These are phyloP conservation scores for Craniophora ligustri DNA, from an alignment of 2,888 invertebrate species.

Conservation along the genomic window DNA sequence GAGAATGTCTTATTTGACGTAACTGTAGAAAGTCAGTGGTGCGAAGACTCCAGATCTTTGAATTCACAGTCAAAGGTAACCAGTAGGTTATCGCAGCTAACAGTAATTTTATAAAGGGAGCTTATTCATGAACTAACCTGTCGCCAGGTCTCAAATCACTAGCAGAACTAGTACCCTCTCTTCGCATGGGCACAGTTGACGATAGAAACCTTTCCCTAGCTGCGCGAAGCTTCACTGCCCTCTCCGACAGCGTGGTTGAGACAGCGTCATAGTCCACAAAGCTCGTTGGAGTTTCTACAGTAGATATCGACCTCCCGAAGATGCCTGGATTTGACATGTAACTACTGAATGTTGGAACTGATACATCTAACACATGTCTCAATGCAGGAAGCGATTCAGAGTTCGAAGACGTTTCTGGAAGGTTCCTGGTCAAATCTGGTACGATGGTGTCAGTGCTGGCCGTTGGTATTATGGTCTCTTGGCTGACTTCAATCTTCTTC, in stretches of 20 bases:
- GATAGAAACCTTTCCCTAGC: slow-evolving; percentile 93
- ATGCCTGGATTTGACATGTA: slow-evolving; percentile 67
- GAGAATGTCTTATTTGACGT: no score
- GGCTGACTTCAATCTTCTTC: slow-evolving; percentile 69
- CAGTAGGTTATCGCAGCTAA: no score
- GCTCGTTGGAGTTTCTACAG: slow-evolving; percentile 62
- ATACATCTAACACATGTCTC: slow-evolving; percentile 74
- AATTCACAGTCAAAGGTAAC: no score
- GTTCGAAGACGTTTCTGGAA: slow-evolving; percentile 55
- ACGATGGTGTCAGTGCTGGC: slow-evolving; percentile 81
- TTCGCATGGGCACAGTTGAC: slow-evolving; percentile 79
- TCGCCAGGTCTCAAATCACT: slow-evolving; percentile 81
- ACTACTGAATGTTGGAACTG: slow-evolving; percentile 72
- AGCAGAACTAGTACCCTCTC: slow-evolving; percentile 82
- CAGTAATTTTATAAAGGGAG: no score
- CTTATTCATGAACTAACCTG: slow-evolving; percentile 66
- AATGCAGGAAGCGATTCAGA: slow-evolving; percentile 62
- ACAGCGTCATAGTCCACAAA: slow-evolving; percentile 62
- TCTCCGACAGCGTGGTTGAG: slow-evolving; percentile 77
- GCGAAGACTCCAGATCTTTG: no score
- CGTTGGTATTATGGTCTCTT: slow-evolving; percentile 71
- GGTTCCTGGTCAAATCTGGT: slow-evolving; percentile 64
- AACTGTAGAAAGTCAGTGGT: no score
- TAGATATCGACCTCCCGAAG: slow-evolving; percentile 76
- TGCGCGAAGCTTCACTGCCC: slow-evolving; percentile 89